Evolutionary conservation across 2,888 invertebrate genomes (phyloP), one percentile per base, ranked within the genome.

Genomic region (Chrysolina haemoptera): DNA sequence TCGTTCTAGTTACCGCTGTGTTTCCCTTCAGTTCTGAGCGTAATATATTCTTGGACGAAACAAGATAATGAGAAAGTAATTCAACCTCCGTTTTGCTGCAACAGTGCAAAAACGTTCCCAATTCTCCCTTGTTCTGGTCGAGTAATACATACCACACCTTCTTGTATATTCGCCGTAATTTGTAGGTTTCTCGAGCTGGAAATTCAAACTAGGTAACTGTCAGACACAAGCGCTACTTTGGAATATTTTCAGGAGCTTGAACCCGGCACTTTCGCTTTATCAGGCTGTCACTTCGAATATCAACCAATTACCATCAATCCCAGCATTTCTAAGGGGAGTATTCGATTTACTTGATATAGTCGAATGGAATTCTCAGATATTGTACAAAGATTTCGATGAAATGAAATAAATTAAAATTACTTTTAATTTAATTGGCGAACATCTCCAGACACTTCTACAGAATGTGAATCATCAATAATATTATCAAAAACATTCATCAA

Each of bases 81-180:
- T 53, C 53, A 20, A 20, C 53, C 53, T 53, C 53, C 20, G 53
- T 53, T 53, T 53, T 53, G 53, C 20, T 53, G 12, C 53, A 53
- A 20, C 5, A 53, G 53, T 18, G 53, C 53, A 53, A 53, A 53
- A 53, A 53, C 53, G 20, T 16, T 53, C 20, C 22, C 53, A 53
- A 53, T 53, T 53, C 12, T 16, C 53, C 18, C 20, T 20, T 20
- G 53, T 53, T 18, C 53, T 53, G 53, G 11, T 53, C 53, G 53
- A 53, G 53, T 53, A 53, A 53, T 53, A 20, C 20, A 53, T 53
- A 53, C 53, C 53, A 53, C 53, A 53, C 53, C 53, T 53, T 53
- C 53, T 53, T 53, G 53, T 20, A 53, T 20, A 53, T 20, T 53
- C 20, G 53, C 53, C 11, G 18, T 53, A 53, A 20, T 53, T 53